A percentile compares a stretch with the other conserved stretches of the same genome.
These are phyloP conservation scores for Heterocephalus glaber DNA, from an alignment of 2,113 vertebrate genomes.

Conservation along the genomic window DNA sequence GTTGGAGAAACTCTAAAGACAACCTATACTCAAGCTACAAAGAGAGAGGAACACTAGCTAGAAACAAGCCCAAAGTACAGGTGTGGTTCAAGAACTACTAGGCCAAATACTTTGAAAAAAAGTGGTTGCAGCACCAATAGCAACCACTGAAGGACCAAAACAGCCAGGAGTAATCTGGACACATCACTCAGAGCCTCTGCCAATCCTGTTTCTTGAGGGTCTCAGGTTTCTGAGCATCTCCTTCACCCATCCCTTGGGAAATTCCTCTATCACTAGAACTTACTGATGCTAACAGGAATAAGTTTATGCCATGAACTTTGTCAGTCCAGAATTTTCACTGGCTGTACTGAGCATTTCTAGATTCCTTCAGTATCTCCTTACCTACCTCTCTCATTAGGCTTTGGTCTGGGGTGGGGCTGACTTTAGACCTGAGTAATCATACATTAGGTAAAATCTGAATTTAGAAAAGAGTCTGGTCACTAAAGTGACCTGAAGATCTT, in stretches of 20 bases:
- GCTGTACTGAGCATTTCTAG: neutral
- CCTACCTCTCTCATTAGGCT: neutral
- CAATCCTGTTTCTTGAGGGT: neutral
- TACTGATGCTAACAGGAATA: neutral
- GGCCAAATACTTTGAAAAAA: neutral
- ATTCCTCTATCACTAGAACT: neutral
- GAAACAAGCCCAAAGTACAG: neutral
- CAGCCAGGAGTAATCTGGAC: neutral
- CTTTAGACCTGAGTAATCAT: neutral
- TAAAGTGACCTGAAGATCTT: neutral
- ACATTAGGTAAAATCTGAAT: neutral
- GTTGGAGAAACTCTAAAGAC: neutral
- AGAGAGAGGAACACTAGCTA: neutral
- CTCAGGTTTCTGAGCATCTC: neutral
- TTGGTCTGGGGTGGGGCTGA: neutral
- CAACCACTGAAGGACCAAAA: neutral
- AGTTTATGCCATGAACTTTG: neutral
- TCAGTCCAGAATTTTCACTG: neutral
- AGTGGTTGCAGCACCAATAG: neutral
- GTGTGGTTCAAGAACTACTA: neutral
- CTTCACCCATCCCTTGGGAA: neutral
- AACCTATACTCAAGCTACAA: neutral
- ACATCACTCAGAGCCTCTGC: neutral
- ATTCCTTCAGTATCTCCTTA: neutral
- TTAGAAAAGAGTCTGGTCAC: neutral